Conservation (phyloP, 2,113 vertebrate genomes). For the Amphiprion percula region DNA sequence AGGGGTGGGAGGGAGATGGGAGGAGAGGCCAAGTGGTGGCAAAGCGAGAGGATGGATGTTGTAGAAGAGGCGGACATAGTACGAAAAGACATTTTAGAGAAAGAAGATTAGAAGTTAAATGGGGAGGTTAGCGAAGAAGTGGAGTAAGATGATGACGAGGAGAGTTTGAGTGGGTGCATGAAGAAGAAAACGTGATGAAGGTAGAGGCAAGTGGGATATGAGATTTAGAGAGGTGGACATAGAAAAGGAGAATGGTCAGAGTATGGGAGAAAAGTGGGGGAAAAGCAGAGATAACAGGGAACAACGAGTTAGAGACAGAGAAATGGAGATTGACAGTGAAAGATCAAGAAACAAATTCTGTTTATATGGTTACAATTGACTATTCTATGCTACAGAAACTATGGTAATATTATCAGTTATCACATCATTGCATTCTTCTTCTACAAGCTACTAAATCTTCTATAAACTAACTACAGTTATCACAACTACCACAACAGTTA, state of each 20-base stretch:
- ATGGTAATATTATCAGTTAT: neutral
- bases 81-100: neutral
- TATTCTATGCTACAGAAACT: neutral
- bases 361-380: neutral
- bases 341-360: neutral
- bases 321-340: slow-evolving; percentile 36
- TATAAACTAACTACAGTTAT: slow-evolving; percentile 6
- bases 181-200: neutral
- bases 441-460: neutral
- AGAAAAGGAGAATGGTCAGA: slow-evolving; percentile 2
- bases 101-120: neutral
- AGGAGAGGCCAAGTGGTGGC: neutral
- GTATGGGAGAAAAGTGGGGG: slow-evolving; percentile 2
- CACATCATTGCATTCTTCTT: slow-evolving; percentile 15
- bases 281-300: slow-evolving; percentile 57
- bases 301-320: slow-evolving; percentile 55
- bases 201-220: neutral
- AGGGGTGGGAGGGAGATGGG: neutral
- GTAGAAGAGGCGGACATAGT: neutral
- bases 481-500: slow-evolving; percentile 46
- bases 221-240: neutral
- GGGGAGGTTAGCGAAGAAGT: neutral
- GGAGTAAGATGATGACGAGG: neutral
- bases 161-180: neutral
- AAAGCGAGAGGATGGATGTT: neutral